These are phyloP conservation scores for Stenolophus ochropezus DNA, from an alignment of 2,888 invertebrate species.

Conservation along the genomic window DNA sequence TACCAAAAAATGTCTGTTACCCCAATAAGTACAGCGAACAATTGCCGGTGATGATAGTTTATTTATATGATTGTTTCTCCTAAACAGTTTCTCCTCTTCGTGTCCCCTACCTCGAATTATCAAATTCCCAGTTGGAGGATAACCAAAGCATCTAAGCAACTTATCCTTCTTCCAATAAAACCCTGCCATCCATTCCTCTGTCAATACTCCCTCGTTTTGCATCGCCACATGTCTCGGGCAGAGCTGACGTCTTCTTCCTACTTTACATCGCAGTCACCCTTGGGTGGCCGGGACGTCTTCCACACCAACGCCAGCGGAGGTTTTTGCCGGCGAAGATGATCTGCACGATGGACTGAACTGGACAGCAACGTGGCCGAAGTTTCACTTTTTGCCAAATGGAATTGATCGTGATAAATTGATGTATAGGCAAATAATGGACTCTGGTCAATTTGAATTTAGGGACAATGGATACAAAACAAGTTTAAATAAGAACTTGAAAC, in stretches of 20 bases:
- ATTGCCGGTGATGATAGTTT: too few relatives aligned
- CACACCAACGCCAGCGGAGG: not conserved
- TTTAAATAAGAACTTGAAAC: not conserved
- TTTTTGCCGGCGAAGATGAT: not conserved
- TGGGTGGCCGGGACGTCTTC: not conserved
- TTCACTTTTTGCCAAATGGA: not conserved
- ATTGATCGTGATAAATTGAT: not conserved
- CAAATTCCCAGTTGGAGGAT: not conserved
- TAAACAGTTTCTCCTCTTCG: too few relatives aligned
- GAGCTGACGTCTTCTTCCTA: slow-evolving; percentile 21
- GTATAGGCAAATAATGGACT: not conserved
- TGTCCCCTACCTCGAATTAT: not conserved
- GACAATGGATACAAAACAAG: not conserved
- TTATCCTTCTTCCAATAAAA: not conserved
- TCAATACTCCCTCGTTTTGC: not conserved
- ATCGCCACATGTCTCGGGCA: not conserved
- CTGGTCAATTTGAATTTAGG: not conserved
- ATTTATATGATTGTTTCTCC: too few relatives aligned
- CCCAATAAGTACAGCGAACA: too few relatives aligned
- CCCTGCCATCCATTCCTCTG: not conserved
- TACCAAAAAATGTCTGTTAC: too few relatives aligned
- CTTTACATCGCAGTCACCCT: not conserved
- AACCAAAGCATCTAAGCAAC: not conserved
- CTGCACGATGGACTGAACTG: not conserved
- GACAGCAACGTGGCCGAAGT: not conserved